These are phyloP conservation scores for Pterostichus niger DNA, from an alignment of 2,888 invertebrate genomes.

Conservation along the genomic window DNA sequence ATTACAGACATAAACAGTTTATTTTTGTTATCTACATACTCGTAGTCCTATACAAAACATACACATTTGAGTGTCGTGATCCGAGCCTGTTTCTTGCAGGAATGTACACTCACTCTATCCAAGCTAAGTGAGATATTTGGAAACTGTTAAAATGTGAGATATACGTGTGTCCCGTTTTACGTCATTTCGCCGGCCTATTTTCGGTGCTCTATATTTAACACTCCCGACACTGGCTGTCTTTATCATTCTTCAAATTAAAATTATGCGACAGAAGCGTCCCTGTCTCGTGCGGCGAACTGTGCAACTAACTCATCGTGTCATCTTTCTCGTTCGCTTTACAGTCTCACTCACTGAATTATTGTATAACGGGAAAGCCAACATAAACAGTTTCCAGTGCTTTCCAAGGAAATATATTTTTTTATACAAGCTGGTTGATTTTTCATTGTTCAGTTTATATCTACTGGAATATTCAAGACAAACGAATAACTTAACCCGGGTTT, in stretches of 20 bases:
- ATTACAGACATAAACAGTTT: conserved; percentile 25
- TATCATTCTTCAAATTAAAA: conserved; percentile 53
- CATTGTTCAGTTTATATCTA: no score
- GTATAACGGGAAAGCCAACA: no score
- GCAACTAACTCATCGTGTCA: not conserved
- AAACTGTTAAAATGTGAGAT: conserved; percentile 49
- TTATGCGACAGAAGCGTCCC: conserved; percentile 26
- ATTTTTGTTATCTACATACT: not conserved
- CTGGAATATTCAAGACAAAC: no score
- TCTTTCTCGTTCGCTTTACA: conserved; percentile 9
- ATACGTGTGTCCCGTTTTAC: conserved; percentile 37
- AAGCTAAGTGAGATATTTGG: conserved; percentile 32
- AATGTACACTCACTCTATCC: not conserved
- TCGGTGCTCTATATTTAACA: conserved; percentile 52
- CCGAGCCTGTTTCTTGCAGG: no score
- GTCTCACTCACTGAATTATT: no score
- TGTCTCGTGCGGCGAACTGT: conserved; percentile 38
- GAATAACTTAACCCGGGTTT: no score
- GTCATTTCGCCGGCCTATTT: conserved; percentile 46
- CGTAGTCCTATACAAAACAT: not conserved
- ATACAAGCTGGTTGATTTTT: no score
- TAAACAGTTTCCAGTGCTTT: no score
- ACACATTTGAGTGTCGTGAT: conserved; percentile 6
- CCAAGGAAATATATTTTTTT: not conserved
- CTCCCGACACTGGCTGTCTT: conserved; percentile 23